Percentiles rank a stretch among this genome's conserved stretches.
These are phyloP conservation scores for Delia radicum DNA, from an alignment of 1,140 invertebrate genomes.

Conservation along the genomic window DNA sequence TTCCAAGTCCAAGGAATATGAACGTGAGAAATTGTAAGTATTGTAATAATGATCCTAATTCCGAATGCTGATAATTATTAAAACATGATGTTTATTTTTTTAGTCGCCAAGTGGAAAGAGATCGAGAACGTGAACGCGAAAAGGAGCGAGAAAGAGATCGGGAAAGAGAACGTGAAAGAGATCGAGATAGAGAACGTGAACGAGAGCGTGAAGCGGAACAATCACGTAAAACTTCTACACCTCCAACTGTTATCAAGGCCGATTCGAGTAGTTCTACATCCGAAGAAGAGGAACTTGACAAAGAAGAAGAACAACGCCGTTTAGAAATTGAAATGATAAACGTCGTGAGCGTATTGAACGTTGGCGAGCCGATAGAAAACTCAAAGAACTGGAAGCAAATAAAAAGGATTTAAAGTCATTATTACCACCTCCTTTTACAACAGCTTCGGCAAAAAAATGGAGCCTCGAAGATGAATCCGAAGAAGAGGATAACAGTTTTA, in stretches of 20 bases:
- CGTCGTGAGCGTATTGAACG: constrained; percentile 89
- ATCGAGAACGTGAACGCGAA: constrained; percentile 51
- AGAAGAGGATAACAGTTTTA: constrained; percentile 59
- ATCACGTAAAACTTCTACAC: constrained; percentile 28
- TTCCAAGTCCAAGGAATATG: constrained; percentile 55
- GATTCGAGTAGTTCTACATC: constrained; percentile 37
- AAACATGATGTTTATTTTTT: constrained; percentile 5
- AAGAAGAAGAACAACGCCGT: constrained; percentile 83
- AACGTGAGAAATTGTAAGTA: constrained; percentile 44
- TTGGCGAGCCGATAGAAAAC: constrained; percentile 86
- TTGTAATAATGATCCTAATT: no score
- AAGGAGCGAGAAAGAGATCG: constrained; percentile 42
- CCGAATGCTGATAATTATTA: no score
- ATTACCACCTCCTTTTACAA: constrained; percentile 42
- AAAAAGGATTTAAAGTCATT: constrained; percentile 66
- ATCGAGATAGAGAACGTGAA: no score
- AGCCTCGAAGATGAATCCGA: constrained; percentile 89
- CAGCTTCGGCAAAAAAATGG: constrained; percentile 77
- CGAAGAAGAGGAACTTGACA: constrained; percentile 43
- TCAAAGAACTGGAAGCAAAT: constrained; percentile 75
- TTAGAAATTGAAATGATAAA: constrained; percentile 95
- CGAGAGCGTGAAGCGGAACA: constrained; percentile 36
- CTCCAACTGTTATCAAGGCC: constrained; percentile 30
- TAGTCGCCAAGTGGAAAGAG: constrained; percentile 49
- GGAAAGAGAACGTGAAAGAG: constrained; percentile 53